Conservation (phyloP, 1,140 invertebrate species). For the Hyphantria cunea region DNA sequence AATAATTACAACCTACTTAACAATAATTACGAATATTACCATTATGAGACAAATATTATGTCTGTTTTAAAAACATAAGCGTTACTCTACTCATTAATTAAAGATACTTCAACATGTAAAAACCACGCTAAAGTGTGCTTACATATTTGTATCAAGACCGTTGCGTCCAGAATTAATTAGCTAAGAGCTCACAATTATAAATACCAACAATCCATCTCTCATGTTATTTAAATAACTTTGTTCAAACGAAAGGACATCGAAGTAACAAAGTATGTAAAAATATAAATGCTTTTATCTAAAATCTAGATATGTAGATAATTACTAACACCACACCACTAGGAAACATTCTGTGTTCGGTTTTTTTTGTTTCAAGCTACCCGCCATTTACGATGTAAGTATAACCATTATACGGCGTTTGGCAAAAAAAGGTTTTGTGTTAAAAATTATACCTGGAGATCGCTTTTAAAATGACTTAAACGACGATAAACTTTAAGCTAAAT, state of each 20-base stretch:
- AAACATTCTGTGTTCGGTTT: constrained; percentile 56
- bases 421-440: constrained; percentile 63
- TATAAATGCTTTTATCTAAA: constrained; percentile 61
- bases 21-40: too few species aligned
- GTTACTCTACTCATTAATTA: too few species aligned
- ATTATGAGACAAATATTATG: not conserved
- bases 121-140: too few species aligned
- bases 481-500: not conserved
- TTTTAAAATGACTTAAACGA: constrained; percentile 36
- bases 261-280: constrained; percentile 32
- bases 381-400: constrained; percentile 60
- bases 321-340: constrained; percentile 54
- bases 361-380: constrained; percentile 53
- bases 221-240: not conserved
- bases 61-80: too few species aligned
- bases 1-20: too few species aligned
- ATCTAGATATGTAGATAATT: constrained; percentile 71
- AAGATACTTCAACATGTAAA: too few species aligned
- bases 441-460: constrained; percentile 53
- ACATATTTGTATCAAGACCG: not conserved
- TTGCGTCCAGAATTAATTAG: constrained; percentile 15
- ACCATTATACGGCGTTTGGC: constrained; percentile 63
- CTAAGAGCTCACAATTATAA: constrained; percentile 13
- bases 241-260: constrained; percentile 17
- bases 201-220: constrained; percentile 9